Evolutionary conservation across 2,797 vertebrate species (phyloP).

Genomic region (Falco biarmicus): DNA sequence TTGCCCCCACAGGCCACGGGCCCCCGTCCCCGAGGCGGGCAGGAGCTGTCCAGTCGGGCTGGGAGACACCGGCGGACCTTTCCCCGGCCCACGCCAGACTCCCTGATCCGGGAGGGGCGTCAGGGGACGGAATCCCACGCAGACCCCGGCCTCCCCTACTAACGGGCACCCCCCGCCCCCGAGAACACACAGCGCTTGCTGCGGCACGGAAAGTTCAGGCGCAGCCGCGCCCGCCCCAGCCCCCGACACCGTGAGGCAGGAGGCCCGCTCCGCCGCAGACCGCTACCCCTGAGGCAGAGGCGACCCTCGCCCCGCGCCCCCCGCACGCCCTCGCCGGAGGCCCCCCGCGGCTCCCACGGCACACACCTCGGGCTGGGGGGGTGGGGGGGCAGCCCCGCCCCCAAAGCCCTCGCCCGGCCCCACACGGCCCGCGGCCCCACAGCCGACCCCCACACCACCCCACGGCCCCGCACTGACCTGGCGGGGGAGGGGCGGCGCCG

Average conservation of each 20-base stretch:
- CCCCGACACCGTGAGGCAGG: not conserved
- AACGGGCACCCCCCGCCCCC: not conserved
- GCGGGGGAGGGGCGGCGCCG: not conserved
- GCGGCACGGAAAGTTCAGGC: not conserved
- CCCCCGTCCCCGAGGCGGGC: not conserved
- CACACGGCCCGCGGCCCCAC: not conserved
- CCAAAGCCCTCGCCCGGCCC: not conserved
- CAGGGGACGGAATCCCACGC: not conserved
- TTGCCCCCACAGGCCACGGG: not conserved
- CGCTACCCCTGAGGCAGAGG: too few species aligned
- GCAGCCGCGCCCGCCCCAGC: too few species aligned
- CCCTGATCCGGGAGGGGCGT: not conserved
- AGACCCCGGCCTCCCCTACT: not conserved
- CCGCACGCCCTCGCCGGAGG: not conserved
- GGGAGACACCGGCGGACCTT: too few species aligned
- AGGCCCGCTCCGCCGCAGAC: not conserved
- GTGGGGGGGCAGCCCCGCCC: not conserved
- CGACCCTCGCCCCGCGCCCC: not conserved
- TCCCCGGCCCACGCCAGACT: not conserved
- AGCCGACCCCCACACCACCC: not conserved
- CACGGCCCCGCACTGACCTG: conserved; percentile 49
- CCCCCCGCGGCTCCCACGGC: not conserved
- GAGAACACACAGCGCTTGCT: not conserved
- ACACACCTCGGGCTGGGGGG: not conserved
- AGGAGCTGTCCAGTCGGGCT: not conserved